Percentiles rank a stretch among this genome's conserved stretches.
Conservation (phyloP, 2,888 invertebrate genomes). For the Orgyia antiqua region DNA sequence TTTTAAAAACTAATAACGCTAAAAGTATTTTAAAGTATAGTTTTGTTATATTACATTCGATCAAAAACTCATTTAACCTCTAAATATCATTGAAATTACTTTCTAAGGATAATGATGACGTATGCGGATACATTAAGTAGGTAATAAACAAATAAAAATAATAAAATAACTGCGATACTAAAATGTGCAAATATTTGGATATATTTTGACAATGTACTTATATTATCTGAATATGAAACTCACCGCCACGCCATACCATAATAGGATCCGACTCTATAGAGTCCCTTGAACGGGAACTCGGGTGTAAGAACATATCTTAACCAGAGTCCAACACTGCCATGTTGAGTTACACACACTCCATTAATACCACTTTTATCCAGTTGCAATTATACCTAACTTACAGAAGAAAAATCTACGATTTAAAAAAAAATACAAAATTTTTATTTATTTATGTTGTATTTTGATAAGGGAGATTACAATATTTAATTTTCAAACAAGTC, state of each 20-base stretch:
- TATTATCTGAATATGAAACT: too few relatives aligned
- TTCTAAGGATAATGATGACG: too few relatives aligned
- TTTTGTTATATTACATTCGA: too few relatives aligned
- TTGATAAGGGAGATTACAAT: conserved; percentile 17
- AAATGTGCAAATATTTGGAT: too few relatives aligned
- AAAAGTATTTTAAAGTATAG: too few relatives aligned
- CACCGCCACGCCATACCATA: conserved; percentile 69
- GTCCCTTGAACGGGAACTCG: conserved; percentile 66
- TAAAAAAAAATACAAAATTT: conserved; percentile 21
- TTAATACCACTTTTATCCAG: conserved; percentile 37
- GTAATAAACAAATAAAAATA: too few relatives aligned
- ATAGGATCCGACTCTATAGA: conserved; percentile 65
- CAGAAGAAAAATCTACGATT: conserved; percentile 20
- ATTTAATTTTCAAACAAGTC: conserved; percentile 36
- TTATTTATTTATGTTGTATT: conserved; percentile 1
- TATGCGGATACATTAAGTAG: too few relatives aligned
- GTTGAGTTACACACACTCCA: conserved; percentile 48
- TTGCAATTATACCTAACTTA: conserved; percentile 17
- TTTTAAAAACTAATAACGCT: too few relatives aligned
- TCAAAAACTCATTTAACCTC: too few relatives aligned
- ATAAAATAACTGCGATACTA: too few relatives aligned
- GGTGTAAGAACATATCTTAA: conserved; percentile 72
- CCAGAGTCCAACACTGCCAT: conserved; percentile 70
- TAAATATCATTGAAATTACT: too few relatives aligned
- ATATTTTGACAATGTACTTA: too few relatives aligned